These are phyloP conservation scores for Tetrapedia diversipes DNA, from an alignment of 2,888 invertebrate species.

Conservation along the genomic window DNA sequence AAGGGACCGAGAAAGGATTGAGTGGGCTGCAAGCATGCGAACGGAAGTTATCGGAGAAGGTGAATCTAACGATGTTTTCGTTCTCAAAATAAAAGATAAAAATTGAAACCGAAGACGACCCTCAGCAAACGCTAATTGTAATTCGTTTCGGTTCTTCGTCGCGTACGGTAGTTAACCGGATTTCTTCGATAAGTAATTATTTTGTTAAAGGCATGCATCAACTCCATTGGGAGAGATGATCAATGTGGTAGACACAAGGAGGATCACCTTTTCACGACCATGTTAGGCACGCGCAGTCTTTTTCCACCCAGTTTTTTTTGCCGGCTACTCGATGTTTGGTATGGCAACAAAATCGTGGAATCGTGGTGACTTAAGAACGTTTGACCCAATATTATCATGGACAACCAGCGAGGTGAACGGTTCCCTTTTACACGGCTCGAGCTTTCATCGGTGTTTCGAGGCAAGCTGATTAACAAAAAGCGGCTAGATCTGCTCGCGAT, in stretches of 20 bases:
- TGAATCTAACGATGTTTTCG: no score
- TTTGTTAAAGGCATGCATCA: not conserved
- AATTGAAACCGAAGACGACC: no score
- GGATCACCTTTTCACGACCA: not conserved
- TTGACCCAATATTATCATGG: slow-evolving; percentile 21
- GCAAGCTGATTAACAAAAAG: slow-evolving; percentile 13
- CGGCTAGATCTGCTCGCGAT: not conserved
- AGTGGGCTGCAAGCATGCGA: no score
- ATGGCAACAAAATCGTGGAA: slow-evolving; percentile 4
- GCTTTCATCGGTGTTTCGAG: slow-evolving; percentile 9
- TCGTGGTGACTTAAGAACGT: slow-evolving; percentile 9
- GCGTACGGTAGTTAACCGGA: no score
- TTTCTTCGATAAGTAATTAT: no score
- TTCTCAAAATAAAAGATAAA: no score
- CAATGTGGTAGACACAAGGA: not conserved
- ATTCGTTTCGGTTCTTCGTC: no score
- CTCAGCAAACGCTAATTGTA: no score
- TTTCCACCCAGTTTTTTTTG: not conserved
- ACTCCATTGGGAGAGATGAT: not conserved
- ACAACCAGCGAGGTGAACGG: slow-evolving; percentile 12
- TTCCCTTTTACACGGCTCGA: not conserved
- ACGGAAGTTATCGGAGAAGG: no score
- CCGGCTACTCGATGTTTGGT: slow-evolving; percentile 1
- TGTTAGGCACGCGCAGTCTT: not conserved
- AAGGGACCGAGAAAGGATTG: no score